These are phyloP conservation scores for Stichodactyla helianthus DNA, from an alignment of 64 coral and sea anemone genomes.

Conservation along the genomic window DNA sequence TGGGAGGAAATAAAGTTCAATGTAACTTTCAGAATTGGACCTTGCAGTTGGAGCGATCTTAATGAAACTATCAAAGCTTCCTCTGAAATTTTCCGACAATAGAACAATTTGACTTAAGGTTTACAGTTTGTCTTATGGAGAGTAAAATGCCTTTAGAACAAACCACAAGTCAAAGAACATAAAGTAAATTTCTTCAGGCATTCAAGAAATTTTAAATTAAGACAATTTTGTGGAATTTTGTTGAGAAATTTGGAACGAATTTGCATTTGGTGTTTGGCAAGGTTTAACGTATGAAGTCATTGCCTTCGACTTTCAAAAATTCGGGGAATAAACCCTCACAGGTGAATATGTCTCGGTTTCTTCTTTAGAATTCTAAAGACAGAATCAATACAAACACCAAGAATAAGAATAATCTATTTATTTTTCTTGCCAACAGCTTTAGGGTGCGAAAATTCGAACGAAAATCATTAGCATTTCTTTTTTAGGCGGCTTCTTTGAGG, in stretches of 20 bases:
- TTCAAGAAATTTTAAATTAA: background rate
- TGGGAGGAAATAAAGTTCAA: background rate
- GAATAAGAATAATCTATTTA: background rate
- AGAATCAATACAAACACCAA: background rate
- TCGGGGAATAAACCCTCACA: background rate
- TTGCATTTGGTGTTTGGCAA: background rate
- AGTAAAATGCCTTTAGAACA: background rate
- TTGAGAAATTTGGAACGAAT: background rate
- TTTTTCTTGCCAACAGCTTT: slow-evolving; percentile 6
- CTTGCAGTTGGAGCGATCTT: background rate
- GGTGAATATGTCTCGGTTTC: background rate
- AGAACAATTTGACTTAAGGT: background rate
- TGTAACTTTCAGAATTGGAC: background rate
- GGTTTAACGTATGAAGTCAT: background rate
- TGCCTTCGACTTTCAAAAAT: no score
- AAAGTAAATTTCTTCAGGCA: background rate
- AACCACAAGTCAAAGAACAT: background rate
- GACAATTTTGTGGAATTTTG: background rate
- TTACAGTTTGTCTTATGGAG: background rate
- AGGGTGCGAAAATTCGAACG: slow-evolving; percentile 2
- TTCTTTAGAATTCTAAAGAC: background rate
- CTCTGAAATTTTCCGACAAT: background rate
- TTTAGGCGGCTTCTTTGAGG: slow-evolving; percentile 17
- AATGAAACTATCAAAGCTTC: background rate
- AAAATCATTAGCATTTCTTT: background rate